These are phyloP conservation scores for Apogon hyalosoma DNA, from an alignment of 2,797 vertebrate genomes.

Conservation along the genomic window DNA sequence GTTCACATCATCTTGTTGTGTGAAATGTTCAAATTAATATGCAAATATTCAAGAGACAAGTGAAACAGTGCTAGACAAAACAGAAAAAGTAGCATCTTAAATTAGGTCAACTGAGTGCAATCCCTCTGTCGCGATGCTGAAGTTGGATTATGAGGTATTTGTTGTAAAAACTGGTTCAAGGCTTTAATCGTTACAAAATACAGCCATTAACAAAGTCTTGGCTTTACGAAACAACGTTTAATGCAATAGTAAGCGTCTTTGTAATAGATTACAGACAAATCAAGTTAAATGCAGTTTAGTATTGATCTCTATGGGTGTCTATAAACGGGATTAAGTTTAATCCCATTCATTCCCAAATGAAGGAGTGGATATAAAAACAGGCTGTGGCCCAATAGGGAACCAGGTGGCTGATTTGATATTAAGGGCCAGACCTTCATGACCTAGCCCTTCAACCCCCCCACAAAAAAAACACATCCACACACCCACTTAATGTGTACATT, in stretches of 20 bases:
- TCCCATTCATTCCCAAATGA: constrained; percentile 79
- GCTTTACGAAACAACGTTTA: constrained; percentile 63
- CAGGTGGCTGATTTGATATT: constrained; percentile 81
- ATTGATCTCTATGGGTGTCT: constrained; percentile 82
- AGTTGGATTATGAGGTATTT: constrained; percentile 65
- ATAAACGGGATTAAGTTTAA: constrained; percentile 82
- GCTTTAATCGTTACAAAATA: constrained; percentile 48
- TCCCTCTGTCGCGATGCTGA: constrained; percentile 30
- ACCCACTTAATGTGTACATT: constrained; percentile 19
- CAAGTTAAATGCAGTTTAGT: constrained; percentile 82
- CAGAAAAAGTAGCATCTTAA: constrained; percentile 51
- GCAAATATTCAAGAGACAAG: constrained; percentile 66
- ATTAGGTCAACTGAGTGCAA: constrained; percentile 69
- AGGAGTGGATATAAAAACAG: constrained; percentile 70
- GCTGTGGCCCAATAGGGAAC: constrained; percentile 77
- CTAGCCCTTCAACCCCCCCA: constrained; percentile 15
- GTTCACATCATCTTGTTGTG: constrained; percentile 72
- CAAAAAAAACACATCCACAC: constrained; percentile 16
- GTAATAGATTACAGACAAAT: constrained; percentile 80
- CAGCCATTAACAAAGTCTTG: constrained; percentile 56
- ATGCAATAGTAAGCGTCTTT: constrained; percentile 80
- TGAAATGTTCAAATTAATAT: constrained; percentile 77
- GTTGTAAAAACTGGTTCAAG: constrained; percentile 56
- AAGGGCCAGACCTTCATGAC: constrained; percentile 74
- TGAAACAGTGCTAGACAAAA: constrained; percentile 45